Evolutionary conservation across 2,888 invertebrate species (phyloP).

Genomic region (Apamea anceps): DNA sequence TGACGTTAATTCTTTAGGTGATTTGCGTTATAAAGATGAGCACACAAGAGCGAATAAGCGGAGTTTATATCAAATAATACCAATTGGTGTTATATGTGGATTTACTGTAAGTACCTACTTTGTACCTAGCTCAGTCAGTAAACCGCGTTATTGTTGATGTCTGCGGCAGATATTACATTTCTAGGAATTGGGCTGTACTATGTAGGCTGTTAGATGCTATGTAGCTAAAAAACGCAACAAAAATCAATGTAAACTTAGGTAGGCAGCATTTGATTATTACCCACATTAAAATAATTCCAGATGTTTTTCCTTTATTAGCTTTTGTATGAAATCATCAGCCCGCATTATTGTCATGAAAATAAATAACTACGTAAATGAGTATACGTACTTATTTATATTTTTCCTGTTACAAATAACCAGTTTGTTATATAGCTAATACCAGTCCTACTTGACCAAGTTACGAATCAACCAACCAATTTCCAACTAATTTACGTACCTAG

Average conservation of each 20-base stretch:
- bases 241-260: neutral
- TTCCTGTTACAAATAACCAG: slow-evolving; percentile 58
- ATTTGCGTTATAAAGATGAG: slow-evolving; percentile 13
- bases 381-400: slow-evolving; percentile 35
- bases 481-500: slow-evolving; percentile 51
- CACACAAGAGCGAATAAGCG: no score
- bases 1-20: neutral
- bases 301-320: slow-evolving; percentile 55
- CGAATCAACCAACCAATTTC: slow-evolving; percentile 48
- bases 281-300: slow-evolving; percentile 15
- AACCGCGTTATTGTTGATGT: no score
- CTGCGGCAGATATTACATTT: neutral
- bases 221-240: neutral
- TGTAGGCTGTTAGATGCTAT: neutral
- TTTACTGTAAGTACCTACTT: neutral
- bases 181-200: neutral
- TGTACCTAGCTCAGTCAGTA: neutral
- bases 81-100: neutral
- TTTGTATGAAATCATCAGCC: slow-evolving; percentile 55
- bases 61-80: neutral
- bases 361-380: slow-evolving; percentile 41
- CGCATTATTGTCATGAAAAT: slow-evolving; percentile 52
- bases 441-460: slow-evolving; percentile 65
- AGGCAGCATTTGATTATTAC: slow-evolving; percentile 12
- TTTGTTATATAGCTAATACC: slow-evolving; percentile 44